Percentiles rank a stretch among this genome's conserved stretches.
phyloP scores from a whole-genome alignment of 2,113 vertebrate genomes.

The Brachyhypopomus occidentalis region DNA sequence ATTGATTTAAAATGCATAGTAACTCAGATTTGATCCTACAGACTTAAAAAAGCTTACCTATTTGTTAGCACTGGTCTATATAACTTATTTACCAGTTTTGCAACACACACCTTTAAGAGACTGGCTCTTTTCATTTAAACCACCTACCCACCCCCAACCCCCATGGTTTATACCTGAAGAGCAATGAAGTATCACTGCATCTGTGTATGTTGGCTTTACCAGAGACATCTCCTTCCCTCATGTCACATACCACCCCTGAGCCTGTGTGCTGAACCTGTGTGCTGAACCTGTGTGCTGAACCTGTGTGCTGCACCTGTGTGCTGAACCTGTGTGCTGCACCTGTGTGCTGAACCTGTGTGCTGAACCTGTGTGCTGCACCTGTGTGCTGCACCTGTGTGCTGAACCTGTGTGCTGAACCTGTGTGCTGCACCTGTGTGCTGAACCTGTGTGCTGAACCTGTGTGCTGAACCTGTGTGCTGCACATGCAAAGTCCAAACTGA shows the following conservation, averaged over 20 bases:
- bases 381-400: background rate
- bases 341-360: too few species aligned
- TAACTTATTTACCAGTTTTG: too few species aligned
- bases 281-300: too few species aligned
- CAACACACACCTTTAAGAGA: too few species aligned
- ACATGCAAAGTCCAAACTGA: constrained; percentile 2
- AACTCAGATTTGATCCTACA: too few species aligned
- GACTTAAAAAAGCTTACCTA: too few species aligned
- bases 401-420: too few species aligned
- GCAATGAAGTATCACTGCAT: background rate
- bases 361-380: background rate
- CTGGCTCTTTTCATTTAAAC: background rate
- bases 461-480: background rate
- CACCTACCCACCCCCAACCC: too few species aligned
- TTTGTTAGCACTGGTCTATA: too few species aligned
- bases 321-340: background rate
- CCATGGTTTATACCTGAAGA: background rate
- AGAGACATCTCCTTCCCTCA: background rate
- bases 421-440: background rate
- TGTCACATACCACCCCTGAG: background rate
- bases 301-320: background rate
- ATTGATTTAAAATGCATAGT: too few species aligned
- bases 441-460: background rate
- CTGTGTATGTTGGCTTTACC: background rate
- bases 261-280: too few species aligned